Base-by-base conservation (phyloP, 2,888 invertebrate genomes). In the Therioaphis trifolii region DNA sequence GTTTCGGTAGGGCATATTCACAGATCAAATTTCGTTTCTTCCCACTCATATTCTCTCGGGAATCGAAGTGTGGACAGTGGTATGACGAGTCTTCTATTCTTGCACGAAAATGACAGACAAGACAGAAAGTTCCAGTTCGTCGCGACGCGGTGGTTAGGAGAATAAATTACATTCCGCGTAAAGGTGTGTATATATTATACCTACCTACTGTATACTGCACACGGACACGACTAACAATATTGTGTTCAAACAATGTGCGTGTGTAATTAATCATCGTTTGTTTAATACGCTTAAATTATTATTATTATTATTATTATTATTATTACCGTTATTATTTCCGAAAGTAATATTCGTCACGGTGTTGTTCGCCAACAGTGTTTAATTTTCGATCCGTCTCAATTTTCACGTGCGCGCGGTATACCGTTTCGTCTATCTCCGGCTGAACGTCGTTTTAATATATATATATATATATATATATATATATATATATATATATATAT, bases 211-310 rank as follows among this genome's bases (percentile, higher is more conserved):
- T 18, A 18, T 18, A 18, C 15, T 24, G 18, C 71, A n/a, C 11
- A 40, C n/a, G 27, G n/a, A n/a, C n/a, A n/a, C n/a, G n/a, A n/a
- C n/a, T n/a, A n/a, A n/a, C n/a, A 15, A 76, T 27, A 63, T 61
- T 63, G 63, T 46, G 43, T 61, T 75, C 35, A 24, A 78, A 78
- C 77, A 78, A 78, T 78, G 27, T n/a, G 18, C 77, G 49, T 29
- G 77, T 29, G 77, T 18, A 66, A 77, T 77, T 77, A 77, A 77
- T 77, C 77, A 77, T 77, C 77, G 63, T 77, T 77, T 49, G 63
- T 77, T 49, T 52, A 52, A 72, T 72, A n/a, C 72, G 72, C 29
- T 52, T 35, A 66, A 77, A 66, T 77, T 49, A 66, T 75, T 12
- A 27, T 75, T 18, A 63, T 63, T 27, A 27, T 27, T 27, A 27